Evolutionary conservation across 1,140 invertebrate genomes (phyloP).

Genomic region (Drosophila fuyamai): DNA sequence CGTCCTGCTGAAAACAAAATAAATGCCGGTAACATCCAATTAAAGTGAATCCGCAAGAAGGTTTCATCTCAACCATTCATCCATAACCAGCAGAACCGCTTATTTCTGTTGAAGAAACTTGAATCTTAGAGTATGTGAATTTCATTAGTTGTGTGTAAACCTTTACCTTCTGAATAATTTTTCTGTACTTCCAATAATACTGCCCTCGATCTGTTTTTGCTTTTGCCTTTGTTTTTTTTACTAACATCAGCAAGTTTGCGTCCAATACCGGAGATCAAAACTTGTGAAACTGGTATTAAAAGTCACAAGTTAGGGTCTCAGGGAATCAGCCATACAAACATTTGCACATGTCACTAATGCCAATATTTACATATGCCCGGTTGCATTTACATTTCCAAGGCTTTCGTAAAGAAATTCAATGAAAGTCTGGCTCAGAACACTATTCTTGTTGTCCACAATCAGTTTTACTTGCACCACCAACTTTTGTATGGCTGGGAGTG

Average conservation of each 20-base stretch:
- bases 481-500: conserved; percentile 39
- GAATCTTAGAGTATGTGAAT: background rate
- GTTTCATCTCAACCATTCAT: background rate
- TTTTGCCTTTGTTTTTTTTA: conserved; percentile 36
- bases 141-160: background rate
- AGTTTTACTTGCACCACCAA: conserved; percentile 1
- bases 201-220: background rate
- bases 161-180: conserved; percentile 7
- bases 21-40: background rate
- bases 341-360: conserved; percentile 82
- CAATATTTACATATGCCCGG: conserved; percentile 49
- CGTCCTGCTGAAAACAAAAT: too few relatives aligned
- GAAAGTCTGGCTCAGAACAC: conserved; percentile 14
- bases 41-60: background rate
- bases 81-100: conserved; percentile 1
- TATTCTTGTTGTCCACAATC: conserved; percentile 18
- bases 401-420: background rate
- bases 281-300: conserved; percentile 85
- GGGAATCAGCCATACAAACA: conserved; percentile 85
- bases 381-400: conserved; percentile 13
- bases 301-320: conserved; percentile 85
- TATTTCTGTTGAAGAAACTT: conserved; percentile 21
- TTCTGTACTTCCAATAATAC: background rate
- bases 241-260: conserved; percentile 84
- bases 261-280: conserved; percentile 85